These are phyloP conservation scores for Gnathonemus echidnorhynchus DNA, from an alignment of 2,113 vertebrate genomes.

Conservation along the genomic window DNA sequence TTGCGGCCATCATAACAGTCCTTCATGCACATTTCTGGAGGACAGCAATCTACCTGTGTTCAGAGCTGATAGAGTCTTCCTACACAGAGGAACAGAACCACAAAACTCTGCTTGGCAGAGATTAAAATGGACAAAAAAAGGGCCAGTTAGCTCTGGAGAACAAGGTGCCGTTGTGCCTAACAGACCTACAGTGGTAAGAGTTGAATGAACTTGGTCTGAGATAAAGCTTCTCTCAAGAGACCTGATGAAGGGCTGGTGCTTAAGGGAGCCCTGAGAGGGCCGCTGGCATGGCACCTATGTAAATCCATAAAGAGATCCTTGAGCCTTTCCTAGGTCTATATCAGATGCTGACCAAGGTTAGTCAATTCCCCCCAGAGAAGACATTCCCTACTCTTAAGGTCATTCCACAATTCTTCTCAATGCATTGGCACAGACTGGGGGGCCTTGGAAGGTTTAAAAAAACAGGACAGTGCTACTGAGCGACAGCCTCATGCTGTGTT, in stretches of 20 bases:
- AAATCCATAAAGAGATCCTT: neutral
- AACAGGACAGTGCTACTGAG: neutral
- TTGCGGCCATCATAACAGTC: neutral
- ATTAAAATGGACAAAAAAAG: conserved; percentile 12
- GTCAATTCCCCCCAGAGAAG: neutral
- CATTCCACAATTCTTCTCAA: neutral
- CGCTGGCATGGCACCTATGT: neutral
- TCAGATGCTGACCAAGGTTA: neutral
- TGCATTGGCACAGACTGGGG: neutral
- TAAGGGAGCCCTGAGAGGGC: neutral
- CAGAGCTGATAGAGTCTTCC: neutral
- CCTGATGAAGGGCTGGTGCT: neutral
- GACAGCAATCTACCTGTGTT: neutral
- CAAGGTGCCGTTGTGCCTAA: neutral
- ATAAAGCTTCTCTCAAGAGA: neutral
- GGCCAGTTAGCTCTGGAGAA: conserved; percentile 5
- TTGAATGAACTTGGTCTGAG: neutral
- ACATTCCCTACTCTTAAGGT: neutral
- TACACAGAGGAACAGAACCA: neutral
- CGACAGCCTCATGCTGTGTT: neutral
- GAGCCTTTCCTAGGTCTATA: neutral
- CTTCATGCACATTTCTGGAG: neutral
- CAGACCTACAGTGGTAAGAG: neutral
- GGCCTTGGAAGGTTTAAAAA: neutral
- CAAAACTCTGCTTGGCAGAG: neutral